A percentile compares a stretch with the other conserved stretches of the same genome.
Evolutionary conservation across 2,113 vertebrate genomes (phyloP).

Genomic region (Protobothrops flavoviridis): DNA sequence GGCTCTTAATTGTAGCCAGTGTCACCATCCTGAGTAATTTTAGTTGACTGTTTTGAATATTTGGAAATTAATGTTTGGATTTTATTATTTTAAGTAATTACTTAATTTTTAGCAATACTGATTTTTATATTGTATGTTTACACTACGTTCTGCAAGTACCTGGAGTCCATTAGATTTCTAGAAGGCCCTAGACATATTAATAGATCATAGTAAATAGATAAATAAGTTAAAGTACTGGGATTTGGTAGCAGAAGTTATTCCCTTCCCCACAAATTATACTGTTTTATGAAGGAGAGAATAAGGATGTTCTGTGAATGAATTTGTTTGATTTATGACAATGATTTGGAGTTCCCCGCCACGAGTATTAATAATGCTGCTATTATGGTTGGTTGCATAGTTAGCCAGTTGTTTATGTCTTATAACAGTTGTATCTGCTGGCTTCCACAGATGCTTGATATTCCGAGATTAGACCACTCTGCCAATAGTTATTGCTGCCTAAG

Average conservation of each 20-base stretch:
- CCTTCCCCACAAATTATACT: not conserved
- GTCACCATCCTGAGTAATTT: not conserved
- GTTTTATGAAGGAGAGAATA: not conserved
- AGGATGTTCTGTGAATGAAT: not conserved
- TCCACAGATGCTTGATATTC: not conserved
- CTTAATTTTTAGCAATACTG: not conserved
- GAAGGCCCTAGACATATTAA: not conserved
- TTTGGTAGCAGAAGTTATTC: not conserved
- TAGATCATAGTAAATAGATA: not conserved
- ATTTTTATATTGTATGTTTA: not conserved
- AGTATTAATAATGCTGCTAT: not conserved
- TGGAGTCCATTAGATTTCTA: not conserved
- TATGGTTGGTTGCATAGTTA: not conserved
- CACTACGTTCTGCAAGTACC: not conserved
- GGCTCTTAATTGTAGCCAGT: not conserved
- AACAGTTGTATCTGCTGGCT: not conserved
- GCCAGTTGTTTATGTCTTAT: not conserved
- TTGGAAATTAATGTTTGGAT: not conserved
- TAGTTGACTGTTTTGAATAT: not conserved
- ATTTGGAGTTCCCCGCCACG: not conserved
- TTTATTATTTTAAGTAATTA: not conserved
- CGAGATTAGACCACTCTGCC: not conserved
- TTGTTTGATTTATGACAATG: constrained; percentile 15
- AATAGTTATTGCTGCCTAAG: not conserved
- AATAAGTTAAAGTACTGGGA: not conserved